phyloP scores from a whole-genome alignment of 2,797 vertebrate genomes.

The Pseudomugil tenellus region DNA sequence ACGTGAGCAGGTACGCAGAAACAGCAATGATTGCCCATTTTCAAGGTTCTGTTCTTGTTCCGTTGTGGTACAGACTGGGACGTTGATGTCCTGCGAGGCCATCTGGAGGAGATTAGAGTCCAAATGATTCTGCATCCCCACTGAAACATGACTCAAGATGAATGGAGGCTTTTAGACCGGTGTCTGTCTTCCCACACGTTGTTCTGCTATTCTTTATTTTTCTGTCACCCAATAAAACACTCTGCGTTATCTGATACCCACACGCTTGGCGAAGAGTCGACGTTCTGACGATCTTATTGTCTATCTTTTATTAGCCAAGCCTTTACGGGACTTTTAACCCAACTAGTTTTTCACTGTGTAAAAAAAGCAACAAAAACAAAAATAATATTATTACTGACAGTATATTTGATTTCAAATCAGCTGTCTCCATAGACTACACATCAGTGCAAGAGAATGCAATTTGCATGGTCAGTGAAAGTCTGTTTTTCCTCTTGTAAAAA shows the following conservation, averaged over 20 bases:
- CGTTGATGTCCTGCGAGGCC: constrained; percentile 62
- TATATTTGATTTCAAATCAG: constrained; percentile 42
- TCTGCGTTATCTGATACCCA: constrained; percentile 61
- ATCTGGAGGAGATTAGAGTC: constrained; percentile 82
- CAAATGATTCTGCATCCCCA: constrained; percentile 71
- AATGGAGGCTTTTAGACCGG: constrained; percentile 72
- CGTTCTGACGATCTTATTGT: constrained; percentile 33
- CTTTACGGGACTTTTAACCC: constrained; percentile 19
- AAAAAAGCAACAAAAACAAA: background rate
- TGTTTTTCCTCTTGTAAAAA: constrained; percentile 45
- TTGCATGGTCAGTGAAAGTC: constrained; percentile 44
- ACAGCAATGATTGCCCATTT: constrained; percentile 33
- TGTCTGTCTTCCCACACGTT: constrained; percentile 77
- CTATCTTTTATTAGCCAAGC: constrained; percentile 21
- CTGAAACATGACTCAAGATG: constrained; percentile 81
- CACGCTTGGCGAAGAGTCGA: constrained; percentile 39
- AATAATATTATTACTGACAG: constrained; percentile 24
- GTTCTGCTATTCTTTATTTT: constrained; percentile 79
- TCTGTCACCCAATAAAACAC: constrained; percentile 80
- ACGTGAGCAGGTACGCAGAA: constrained; percentile 9
- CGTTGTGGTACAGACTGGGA: constrained; percentile 2
- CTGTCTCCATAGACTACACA: constrained; percentile 5
- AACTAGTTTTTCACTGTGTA: constrained; percentile 11
- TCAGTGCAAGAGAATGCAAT: constrained; percentile 39
- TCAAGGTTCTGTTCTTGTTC: constrained; percentile 37